Conservation (phyloP, 2,888 invertebrate genomes). For the Rotaria socialis region DNA sequence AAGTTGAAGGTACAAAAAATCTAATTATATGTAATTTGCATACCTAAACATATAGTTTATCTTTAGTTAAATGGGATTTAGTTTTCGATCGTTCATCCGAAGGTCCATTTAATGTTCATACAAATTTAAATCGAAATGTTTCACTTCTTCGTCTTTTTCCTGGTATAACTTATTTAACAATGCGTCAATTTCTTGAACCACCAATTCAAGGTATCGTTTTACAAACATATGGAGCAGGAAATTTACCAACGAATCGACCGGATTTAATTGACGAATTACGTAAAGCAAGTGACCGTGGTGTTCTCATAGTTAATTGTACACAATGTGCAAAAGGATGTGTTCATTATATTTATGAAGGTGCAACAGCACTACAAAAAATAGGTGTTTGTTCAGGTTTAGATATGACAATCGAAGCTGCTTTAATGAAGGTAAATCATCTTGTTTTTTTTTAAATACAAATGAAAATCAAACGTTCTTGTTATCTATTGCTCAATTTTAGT, state of each 20-base stretch:
- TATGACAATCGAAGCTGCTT: constrained; percentile 88
- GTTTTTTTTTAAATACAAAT: neutral
- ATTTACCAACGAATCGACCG: constrained; percentile 77
- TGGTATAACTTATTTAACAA: constrained; percentile 69
- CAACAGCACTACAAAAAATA: constrained; percentile 64
- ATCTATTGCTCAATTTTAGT: neutral
- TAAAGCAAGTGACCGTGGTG: constrained; percentile 68
- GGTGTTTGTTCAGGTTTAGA: constrained; percentile 77
- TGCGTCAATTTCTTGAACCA: constrained; percentile 63
- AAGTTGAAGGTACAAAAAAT: neutral
- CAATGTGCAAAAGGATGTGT: constrained; percentile 82
- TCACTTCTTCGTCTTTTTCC: constrained; percentile 82
- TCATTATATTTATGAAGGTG: constrained; percentile 75
- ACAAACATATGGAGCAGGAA: constrained; percentile 87
- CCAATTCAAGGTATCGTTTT: constrained; percentile 77
- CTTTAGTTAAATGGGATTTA: constrained; percentile 65
- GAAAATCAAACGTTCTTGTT: too few species aligned
- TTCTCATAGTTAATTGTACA: constrained; percentile 82
- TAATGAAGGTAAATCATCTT: constrained; percentile 62
- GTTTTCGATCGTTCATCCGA: constrained; percentile 67
- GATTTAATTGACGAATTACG: constrained; percentile 73
- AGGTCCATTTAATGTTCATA: constrained; percentile 70
- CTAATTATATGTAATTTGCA: too few species aligned
- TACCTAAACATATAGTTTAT: neutral
- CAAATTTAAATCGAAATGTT: constrained; percentile 75